Evolutionary conservation across 2,113 vertebrate genomes (phyloP).

Genomic region (Paradoxurus hermaphroditus): DNA sequence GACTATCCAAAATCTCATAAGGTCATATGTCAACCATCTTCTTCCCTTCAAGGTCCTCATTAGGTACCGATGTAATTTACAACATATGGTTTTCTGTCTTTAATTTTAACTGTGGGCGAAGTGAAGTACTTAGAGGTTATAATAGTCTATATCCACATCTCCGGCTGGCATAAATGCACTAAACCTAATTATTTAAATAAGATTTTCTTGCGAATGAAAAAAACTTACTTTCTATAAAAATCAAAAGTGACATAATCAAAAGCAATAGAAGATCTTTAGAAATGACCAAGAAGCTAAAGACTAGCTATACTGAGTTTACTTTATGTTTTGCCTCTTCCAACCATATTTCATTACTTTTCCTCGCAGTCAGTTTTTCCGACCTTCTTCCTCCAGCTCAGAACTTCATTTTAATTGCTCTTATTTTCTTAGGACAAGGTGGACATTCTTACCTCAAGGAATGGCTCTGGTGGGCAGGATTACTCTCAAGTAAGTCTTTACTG

Average conservation of each 20-base stretch:
- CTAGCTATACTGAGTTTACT: background rate
- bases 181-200: background rate
- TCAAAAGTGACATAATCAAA: background rate
- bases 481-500: conserved; percentile 84
- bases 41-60: background rate
- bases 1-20: background rate
- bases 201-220: background rate
- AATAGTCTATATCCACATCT: background rate
- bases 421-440: conserved; percentile 85
- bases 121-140: background rate
- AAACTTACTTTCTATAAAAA: background rate
- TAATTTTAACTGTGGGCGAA: background rate
- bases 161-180: background rate
- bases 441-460: conserved; percentile 89
- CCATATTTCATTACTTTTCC: background rate
- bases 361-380: background rate
- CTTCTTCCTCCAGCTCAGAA: conserved; percentile 26
- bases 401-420: conserved; percentile 26
- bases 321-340: background rate
- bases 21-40: background rate
- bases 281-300: background rate
- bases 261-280: background rate
- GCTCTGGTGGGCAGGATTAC: conserved; percentile 88
- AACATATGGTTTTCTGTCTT: background rate
- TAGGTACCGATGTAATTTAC: background rate